Evolutionary conservation across 2,797 vertebrate genomes (phyloP).

Genomic region (Perodicticus potto): DNA sequence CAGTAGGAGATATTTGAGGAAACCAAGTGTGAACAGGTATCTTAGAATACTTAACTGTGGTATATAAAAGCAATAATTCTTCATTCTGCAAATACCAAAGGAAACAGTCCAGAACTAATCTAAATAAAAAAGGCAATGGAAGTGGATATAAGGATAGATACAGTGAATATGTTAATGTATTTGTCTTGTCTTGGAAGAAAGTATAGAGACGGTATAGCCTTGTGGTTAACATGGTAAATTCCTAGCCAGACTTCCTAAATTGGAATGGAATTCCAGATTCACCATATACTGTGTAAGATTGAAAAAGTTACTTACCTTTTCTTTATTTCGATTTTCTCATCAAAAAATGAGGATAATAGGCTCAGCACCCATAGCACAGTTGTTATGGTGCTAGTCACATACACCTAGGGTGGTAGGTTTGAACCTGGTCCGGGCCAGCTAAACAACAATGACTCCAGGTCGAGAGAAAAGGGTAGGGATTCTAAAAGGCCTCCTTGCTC

Average conservation of each 20-base stretch:
- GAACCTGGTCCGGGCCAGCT: no score
- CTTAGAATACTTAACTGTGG: not conserved
- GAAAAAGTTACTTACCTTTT: not conserved
- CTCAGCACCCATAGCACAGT: no score
- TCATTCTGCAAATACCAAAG: not conserved
- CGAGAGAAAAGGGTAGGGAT: accelerated
- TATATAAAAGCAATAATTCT: not conserved
- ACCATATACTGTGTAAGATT: not conserved
- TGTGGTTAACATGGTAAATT: not conserved
- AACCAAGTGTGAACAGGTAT: not conserved
- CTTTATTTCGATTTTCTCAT: not conserved
- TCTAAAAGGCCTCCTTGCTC: not conserved
- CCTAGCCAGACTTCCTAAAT: not conserved
- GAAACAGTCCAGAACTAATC: not conserved
- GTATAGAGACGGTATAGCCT: not conserved
- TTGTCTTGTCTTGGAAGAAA: not conserved
- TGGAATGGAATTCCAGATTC: not conserved
- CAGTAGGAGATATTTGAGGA: not conserved
- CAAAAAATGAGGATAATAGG: not conserved
- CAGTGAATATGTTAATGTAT: not conserved
- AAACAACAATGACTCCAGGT: not conserved
- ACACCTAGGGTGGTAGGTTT: no score
- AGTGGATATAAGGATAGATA: not conserved
- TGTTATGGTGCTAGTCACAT: no score
- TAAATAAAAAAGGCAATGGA: not conserved